Conservation (phyloP, 1,140 invertebrate species). For the Octopus sinensis region DNA sequence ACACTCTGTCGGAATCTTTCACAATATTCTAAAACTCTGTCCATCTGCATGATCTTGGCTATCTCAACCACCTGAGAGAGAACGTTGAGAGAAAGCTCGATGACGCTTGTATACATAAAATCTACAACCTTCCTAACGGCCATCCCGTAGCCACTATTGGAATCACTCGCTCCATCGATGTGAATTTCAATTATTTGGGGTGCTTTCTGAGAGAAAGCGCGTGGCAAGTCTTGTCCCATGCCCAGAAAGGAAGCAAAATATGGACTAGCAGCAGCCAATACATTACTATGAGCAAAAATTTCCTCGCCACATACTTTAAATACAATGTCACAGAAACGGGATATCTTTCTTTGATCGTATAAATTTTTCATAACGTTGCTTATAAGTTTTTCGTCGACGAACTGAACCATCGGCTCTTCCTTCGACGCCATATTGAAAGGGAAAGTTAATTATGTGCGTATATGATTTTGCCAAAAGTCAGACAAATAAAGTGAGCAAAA, state of each 20-base stretch:
- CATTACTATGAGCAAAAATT: constrained; percentile 56
- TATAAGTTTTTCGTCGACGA: constrained; percentile 26
- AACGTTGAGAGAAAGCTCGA: constrained; percentile 35
- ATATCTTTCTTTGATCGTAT: constrained; percentile 45
- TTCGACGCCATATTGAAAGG: constrained; percentile 33
- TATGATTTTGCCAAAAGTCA: background rate
- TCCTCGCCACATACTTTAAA: constrained; percentile 49
- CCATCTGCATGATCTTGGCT: constrained; percentile 47
- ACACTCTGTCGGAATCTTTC: constrained; percentile 29
- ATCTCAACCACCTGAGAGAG: constrained; percentile 50
- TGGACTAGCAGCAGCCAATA: constrained; percentile 53
- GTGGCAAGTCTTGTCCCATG: constrained; percentile 37
- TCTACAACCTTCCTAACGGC: constrained; percentile 52
- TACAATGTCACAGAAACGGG: constrained; percentile 55
- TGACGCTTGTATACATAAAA: constrained; percentile 53
- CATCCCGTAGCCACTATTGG: constrained; percentile 33
- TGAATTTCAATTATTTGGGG: constrained; percentile 56
- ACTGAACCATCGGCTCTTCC: constrained; percentile 17
- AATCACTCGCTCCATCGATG: constrained; percentile 42
- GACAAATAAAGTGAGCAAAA: no score
- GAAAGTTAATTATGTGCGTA: background rate
- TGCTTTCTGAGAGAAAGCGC: constrained; percentile 49
- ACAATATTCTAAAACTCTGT: constrained; percentile 39
- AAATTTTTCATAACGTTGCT: constrained; percentile 33
- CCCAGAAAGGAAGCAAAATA: constrained; percentile 52